Evolutionary conservation across 2,888 invertebrate species (phyloP), one percentile per base, ranked within the genome.

Genomic region (Synergus itoensis): DNA sequence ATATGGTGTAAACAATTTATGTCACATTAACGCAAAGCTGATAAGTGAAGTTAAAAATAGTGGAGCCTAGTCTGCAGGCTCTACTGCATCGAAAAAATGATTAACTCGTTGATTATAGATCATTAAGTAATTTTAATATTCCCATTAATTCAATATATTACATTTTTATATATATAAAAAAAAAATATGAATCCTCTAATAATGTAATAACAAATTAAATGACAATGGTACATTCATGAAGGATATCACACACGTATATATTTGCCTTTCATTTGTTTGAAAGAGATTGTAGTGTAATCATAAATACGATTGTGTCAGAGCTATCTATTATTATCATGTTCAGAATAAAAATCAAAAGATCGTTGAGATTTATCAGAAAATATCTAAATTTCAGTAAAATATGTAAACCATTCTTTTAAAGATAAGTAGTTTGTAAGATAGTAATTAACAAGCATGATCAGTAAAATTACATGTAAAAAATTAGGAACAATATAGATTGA

Each of bases 21-120:
- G 40, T 57, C 53, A n/a, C n/a, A 73, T 73, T 73, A 53, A 53
- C 53, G 57, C 53, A 40, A 40, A 53, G 12, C 1, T 7, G 57
- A 40, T 73, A 73, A 53, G 73, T 36, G 40, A n/a, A n/a, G 73
- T 40, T 73, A 73, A 40, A 73, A 73, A 73, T 73, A 73, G 40
- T n/a, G 3, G 53, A 40, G 40, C 40, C 12, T 28, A n/a, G 40
- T 73, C 53, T 36, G 12, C 0, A 11, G 36, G 36, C 53, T 53
- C n/a, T 11, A 41, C 18, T 67, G 21, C 21, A 45, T 45, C 12
- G 11, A 53, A 73, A 53, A 73, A 53, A 40, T 28, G 7, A 5
- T 36, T 2, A 57, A 18, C 48, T 28, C 36, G 16, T 36, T 8
- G 16, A 28, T 41, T 43, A 21, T 11, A 48, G 9, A 7, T 16